Conservation (phyloP, 2,113 vertebrate genomes). For the Arothron firmamentum region DNA sequence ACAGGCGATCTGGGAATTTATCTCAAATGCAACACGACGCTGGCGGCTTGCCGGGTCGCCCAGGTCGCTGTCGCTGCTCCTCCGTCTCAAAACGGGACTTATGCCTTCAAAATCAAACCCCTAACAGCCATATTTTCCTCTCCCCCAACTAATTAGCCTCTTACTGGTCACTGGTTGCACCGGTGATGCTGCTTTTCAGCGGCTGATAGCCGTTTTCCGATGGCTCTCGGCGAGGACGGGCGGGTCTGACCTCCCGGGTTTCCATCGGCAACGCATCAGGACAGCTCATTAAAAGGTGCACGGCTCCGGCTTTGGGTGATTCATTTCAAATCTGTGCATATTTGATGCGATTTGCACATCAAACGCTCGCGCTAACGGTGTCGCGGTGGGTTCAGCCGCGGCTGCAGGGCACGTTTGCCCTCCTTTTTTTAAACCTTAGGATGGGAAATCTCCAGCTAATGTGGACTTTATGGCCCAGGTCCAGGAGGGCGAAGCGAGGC, state of each 20-base stretch:
- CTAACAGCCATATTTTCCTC: too few species aligned
- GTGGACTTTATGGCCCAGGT: conserved; percentile 1
- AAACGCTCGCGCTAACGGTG: background rate
- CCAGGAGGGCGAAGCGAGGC: conserved; percentile 3
- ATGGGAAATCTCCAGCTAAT: background rate
- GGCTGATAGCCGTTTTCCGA: background rate
- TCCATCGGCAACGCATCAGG: background rate
- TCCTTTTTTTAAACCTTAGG: background rate
- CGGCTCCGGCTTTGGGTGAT: conserved; percentile 4
- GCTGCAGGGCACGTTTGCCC: background rate
- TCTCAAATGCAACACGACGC: too few species aligned
- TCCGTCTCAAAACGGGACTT: too few species aligned
- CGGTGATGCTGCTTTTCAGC: background rate
- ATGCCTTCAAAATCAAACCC: too few species aligned
- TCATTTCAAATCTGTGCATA: background rate
- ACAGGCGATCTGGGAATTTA: too few species aligned
- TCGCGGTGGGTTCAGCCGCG: background rate
- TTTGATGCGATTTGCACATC: background rate
- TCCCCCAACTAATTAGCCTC: too few species aligned
- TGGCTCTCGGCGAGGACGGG: background rate
- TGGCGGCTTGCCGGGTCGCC: too few species aligned
- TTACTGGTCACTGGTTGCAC: too few species aligned
- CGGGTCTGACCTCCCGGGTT: background rate
- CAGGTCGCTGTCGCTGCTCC: too few species aligned
- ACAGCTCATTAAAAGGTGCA: conserved; percentile 5